Base-by-base conservation (phyloP, 1,140 invertebrate species). In the Teleogryllus occipitalis region DNA sequence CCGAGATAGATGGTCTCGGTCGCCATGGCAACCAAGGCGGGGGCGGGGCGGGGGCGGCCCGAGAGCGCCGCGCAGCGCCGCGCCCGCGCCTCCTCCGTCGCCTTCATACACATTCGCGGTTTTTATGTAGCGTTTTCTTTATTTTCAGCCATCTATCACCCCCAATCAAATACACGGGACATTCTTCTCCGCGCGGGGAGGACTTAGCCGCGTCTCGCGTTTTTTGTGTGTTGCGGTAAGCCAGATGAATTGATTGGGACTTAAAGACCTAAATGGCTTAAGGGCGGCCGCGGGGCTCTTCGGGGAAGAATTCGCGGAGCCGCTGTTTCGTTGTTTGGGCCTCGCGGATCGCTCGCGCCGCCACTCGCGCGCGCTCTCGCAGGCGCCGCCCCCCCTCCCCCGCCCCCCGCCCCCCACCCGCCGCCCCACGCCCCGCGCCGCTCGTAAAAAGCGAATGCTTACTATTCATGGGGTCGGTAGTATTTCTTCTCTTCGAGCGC, bases 171-270 rank as follows among this genome's bases (percentile, higher is more conserved):
- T 65, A 65, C 54, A 18, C 54, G 54, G 54, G 54, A 65, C 54
- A 65, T 65, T 65, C 54, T 65, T 65, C 54, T 65, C 18, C 54
- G 10, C 10, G 54, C 54, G 54, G 2, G 54, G 54, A 39, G 27
- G 54, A 65, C 54, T 65, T 65, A 65, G 54, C 10, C 54, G 54
- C 7, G 54, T 65, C 54, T 65, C 54, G 54, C 10, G 54, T 10
- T 65, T 65, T 65, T 65, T 65, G 54, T 65, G 54, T 65, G 54
- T 65, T 14, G 54, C 54, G 54, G 54, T 65, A 65, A 65, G 54
- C 54, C 54, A 65, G 54, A 65, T 65, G 54, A 65, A 65, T 65
- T 65, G 54, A 65, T 65, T 65, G 54, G 54, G 54, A 65, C 54
- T 65, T 65, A 65, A 65, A 65, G 54, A 65, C 54, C 54, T 7